Base-by-base conservation (phyloP, 2,797 vertebrate species). In the Ficedula albicollis region DNA sequence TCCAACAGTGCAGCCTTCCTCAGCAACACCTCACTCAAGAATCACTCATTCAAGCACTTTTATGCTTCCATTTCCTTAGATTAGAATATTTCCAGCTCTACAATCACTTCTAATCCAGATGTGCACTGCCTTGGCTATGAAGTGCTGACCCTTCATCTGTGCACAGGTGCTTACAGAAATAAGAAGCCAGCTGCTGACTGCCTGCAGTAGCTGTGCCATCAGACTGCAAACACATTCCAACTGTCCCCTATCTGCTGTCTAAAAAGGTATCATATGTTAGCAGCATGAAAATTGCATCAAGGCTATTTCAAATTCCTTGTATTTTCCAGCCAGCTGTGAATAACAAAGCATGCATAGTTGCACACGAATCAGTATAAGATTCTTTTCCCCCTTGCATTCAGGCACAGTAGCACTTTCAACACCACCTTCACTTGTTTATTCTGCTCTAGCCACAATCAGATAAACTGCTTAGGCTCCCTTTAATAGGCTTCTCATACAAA, bases 401-500 rank as follows among this genome's bases (percentile, higher is more conserved):
- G 43, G 51, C 55, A 59, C 26, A 75, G 70, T 1, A 26, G 25
- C 84, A 67, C 41, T 89, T 94, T 25, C 38, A 84, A 32, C 38
- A 87, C 14, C 63, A 66, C 67, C 52, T 89, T 67, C 0, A 0
- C 48, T 81, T 86, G 73, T 87, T 94, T 92, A 70, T 90, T 92
- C 75, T 70, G 56, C 36, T 70, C 81, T 90, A 90, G 38, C 48
- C 83, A 91, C 74, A 79, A 92, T 84, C 77, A 92, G 56, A 91
- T 82, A 88, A 94, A 93, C 67, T 54, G 39, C 80, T 94, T 55
- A 59, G 43, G 39, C 32, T 82, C 14, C 36, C 59, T 79, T 93
- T 79, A 91, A 87, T 32, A 72, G 56, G 34, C 19, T 63, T 69
- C 80, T 87, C 60, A 43, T 56, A 82, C 12, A 87, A 94, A 87